Conservation (phyloP, 2,888 invertebrate genomes). For the Craniophora ligustri region DNA sequence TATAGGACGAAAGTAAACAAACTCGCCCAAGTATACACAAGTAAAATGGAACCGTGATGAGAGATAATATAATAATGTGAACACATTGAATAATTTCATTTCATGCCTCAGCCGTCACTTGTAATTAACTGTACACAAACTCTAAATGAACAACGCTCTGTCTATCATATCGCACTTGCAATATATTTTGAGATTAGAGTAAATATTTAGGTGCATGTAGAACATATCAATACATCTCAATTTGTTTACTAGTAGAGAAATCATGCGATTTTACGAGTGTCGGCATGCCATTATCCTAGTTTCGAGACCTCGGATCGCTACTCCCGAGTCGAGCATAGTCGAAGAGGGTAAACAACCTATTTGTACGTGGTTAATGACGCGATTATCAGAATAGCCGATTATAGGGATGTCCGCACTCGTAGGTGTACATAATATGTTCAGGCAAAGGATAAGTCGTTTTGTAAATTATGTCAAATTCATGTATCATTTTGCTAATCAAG, state of each 20-base stretch:
- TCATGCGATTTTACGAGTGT: slow-evolving; percentile 63
- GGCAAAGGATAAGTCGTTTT: slow-evolving; percentile 1
- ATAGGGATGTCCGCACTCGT: slow-evolving; percentile 39
- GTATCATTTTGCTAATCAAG: no score
- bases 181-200: slow-evolving; percentile 17
- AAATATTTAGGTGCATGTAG: slow-evolving; percentile 26
- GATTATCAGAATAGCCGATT: slow-evolving; percentile 40
- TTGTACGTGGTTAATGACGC: slow-evolving; percentile 47
- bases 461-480: slow-evolving; percentile 7
- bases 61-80: background rate
- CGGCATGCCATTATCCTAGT: slow-evolving; percentile 62
- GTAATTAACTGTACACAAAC: slow-evolving; percentile 17
- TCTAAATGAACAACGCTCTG: slow-evolving; percentile 5
- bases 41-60: background rate
- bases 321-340: slow-evolving; percentile 16
- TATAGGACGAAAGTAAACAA: background rate
- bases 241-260: slow-evolving; percentile 67
- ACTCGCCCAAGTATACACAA: background rate
- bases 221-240: slow-evolving; percentile 53
- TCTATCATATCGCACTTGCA: slow-evolving; percentile 26
- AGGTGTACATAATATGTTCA: no score
- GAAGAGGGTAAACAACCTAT: slow-evolving; percentile 54
- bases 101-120: slow-evolving; percentile 3
- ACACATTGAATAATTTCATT: slow-evolving; percentile 22
- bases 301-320: slow-evolving; percentile 39